A percentile compares a stretch with the other conserved stretches of the same genome.
These are phyloP conservation scores for Macropodus opercularis DNA, from an alignment of 2,797 vertebrate species.

Conservation along the genomic window DNA sequence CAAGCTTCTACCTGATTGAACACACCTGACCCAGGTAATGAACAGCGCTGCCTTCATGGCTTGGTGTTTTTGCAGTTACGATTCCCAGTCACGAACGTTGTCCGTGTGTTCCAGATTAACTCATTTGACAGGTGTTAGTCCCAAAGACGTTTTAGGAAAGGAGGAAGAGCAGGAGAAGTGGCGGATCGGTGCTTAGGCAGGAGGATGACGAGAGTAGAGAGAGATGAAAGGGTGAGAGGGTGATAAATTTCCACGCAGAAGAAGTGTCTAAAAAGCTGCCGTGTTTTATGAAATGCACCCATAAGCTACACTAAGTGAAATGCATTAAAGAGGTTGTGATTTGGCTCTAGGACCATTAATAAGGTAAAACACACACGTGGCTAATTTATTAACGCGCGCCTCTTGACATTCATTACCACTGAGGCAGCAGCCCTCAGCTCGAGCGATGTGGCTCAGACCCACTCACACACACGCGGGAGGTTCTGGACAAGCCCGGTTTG, in stretches of 20 bases:
- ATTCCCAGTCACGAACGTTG: too few species aligned
- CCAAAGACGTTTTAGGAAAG: too few species aligned
- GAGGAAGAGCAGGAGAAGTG: slow-evolving; percentile 1
- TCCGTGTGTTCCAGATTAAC: too few species aligned
- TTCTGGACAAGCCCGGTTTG: slow-evolving; percentile 37
- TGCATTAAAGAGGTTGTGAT: slow-evolving; percentile 78
- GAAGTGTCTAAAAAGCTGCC: slow-evolving; percentile 72
- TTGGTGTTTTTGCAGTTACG: too few species aligned
- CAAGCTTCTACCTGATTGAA: too few species aligned
- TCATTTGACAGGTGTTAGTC: too few species aligned
- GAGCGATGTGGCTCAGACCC: slow-evolving; percentile 19
- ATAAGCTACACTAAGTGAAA: slow-evolving; percentile 81
- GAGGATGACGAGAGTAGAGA: slow-evolving; percentile 16
- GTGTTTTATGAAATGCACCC: slow-evolving; percentile 79
- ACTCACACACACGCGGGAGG: slow-evolving; percentile 6
- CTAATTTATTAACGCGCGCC: slow-evolving; percentile 76
- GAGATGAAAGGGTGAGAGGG: slow-evolving; percentile 27
- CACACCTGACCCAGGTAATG: too few species aligned
- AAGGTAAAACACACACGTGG: slow-evolving; percentile 76
- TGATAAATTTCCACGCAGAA: slow-evolving; percentile 66
- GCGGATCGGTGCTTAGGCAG: background rate
- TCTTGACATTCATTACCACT: slow-evolving; percentile 77
- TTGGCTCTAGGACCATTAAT: slow-evolving; percentile 79
- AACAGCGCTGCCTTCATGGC: too few species aligned
- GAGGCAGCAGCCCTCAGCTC: slow-evolving; percentile 57